Evolutionary conservation across 2,113 vertebrate species (phyloP), one percentile per base, ranked within the genome.

Genomic region (Indri indri): DNA sequence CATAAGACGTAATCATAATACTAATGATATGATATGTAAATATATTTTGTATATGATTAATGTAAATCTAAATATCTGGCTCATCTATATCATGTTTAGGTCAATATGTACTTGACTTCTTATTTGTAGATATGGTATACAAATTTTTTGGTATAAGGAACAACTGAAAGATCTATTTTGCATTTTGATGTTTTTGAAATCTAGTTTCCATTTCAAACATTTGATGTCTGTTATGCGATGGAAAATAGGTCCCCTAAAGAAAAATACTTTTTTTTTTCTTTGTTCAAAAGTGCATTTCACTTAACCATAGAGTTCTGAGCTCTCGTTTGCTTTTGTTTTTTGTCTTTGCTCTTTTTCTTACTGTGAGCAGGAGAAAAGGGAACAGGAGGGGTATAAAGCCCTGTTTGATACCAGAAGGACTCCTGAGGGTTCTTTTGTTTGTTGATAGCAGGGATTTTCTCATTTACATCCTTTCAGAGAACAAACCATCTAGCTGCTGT

Each of bases 391-490:
- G 18, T 40, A 7, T 66, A 73, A 97, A 87, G 4, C 17, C 8
- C 37, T 90, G 37, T 95, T 84, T 92, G 76, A 94, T 84, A 89
- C 34, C 42, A 87, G 40, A 90, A 94, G 74, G 18, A 88, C 70
- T 85, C 90, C 87, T 92, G 30, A 47, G 63, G n/a, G 8, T 20
- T 40, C 40, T 90, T 97, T 93, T 63, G 83, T 77, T 96, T 94
- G 89, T 45, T 90, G 70, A 88, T 91, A 66, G 37, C 52, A 88
- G 54, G 18, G 20, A n/a, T 40, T 88, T 90, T 90, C 87, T 96
- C 76, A 94, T 97, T 97, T 96, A 50, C 65, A 85, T 97, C 25
- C 6, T 90, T 96, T 92, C 23, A 22, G 59, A 94, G 87, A 92
- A 88, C 37, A 82, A 94, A 77, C 57, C n/a, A 20, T 17, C 27